Evolutionary conservation across 2,113 vertebrate species (phyloP).

Genomic region (Apaloderma vittatum): DNA sequence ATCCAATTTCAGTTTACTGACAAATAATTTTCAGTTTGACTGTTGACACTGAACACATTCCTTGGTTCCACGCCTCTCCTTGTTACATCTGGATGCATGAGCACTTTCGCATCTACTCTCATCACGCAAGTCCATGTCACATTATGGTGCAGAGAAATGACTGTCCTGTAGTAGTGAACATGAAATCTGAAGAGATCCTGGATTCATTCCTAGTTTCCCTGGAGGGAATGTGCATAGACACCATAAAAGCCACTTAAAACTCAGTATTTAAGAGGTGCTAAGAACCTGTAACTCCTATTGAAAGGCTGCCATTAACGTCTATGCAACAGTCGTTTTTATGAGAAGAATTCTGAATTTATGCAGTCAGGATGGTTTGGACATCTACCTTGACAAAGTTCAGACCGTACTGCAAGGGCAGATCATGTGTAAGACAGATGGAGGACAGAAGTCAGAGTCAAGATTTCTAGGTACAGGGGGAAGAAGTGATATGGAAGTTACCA

Average conservation of each 20-base stretch:
- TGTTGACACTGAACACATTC: neutral
- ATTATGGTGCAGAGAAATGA: neutral
- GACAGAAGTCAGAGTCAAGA: neutral
- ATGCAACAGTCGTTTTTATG: neutral
- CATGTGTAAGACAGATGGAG: neutral
- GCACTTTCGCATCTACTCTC: neutral
- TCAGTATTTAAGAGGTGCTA: neutral
- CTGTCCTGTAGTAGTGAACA: neutral
- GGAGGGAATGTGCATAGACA: neutral
- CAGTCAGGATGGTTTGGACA: neutral
- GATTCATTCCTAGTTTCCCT: neutral
- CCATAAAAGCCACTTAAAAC: neutral
- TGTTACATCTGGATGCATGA: neutral
- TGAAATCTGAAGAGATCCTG: neutral
- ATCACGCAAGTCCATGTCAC: neutral
- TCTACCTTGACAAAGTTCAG: neutral
- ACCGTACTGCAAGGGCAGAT: neutral
- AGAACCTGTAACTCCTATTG: neutral
- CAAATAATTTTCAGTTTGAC: neutral
- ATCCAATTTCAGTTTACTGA: neutral
- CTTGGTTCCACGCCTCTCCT: neutral
- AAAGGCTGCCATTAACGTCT: neutral
- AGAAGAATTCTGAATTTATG: neutral
- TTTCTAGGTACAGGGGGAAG: neutral
- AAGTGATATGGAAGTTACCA: neutral